These are phyloP conservation scores for Semibalanus balanoides DNA, from an alignment of 1,140 invertebrate species.

Conservation along the genomic window DNA sequence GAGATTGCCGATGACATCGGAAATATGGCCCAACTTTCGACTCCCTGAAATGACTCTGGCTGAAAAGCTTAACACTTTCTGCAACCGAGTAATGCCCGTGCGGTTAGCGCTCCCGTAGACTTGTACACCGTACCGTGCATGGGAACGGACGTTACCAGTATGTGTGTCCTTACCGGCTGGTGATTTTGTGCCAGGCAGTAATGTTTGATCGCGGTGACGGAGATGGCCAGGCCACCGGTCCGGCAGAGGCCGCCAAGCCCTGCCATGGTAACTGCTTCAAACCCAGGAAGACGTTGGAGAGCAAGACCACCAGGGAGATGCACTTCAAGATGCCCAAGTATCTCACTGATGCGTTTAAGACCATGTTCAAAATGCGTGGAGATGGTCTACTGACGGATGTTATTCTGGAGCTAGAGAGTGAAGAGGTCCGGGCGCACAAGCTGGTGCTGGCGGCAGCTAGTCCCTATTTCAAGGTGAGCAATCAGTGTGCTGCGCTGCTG, in stretches of 20 bases:
- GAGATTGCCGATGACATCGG: too few species aligned
- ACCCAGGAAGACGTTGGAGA: neutral
- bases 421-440: conserved; percentile 78
- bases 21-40: too few species aligned
- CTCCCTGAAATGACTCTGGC: too few species aligned
- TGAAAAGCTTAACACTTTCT: too few species aligned
- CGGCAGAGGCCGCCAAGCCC: neutral
- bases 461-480: conserved; percentile 75
- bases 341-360: conserved; percentile 31
- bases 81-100: too few species aligned
- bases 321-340: conserved; percentile 3
- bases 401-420: conserved; percentile 62
- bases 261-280: neutral
- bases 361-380: conserved; percentile 76
- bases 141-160: too few species aligned
- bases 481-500: too few species aligned
- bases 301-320: neutral
- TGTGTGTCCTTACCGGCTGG: too few species aligned
- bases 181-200: too few species aligned
- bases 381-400: conserved; percentile 83
- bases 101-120: too few species aligned
- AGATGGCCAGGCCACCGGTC: neutral
- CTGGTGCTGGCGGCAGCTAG: conserved; percentile 81
- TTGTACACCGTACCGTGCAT: too few species aligned
- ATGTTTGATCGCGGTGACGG: neutral